Conservation (phyloP, 2,797 vertebrate genomes). For the Pipistrellus pygmaeus region DNA sequence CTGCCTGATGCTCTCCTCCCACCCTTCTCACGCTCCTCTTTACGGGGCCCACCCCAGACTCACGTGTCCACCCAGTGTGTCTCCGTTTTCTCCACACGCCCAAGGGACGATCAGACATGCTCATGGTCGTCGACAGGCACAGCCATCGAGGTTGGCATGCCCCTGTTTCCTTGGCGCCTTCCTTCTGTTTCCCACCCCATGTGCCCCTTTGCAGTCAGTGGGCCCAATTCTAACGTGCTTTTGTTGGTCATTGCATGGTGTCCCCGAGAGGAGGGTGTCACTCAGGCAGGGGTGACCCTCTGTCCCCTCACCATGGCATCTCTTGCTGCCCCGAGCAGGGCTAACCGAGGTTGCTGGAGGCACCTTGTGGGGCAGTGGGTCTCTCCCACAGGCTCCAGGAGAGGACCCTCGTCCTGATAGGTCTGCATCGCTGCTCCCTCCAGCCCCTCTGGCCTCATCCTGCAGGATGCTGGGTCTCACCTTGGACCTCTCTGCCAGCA, state of each 20-base stretch:
- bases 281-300: background rate
- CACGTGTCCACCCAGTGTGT: fast-evolving
- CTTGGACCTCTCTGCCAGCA: background rate
- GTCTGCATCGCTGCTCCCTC: too few relatives aligned
- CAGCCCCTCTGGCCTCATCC: fast-evolving
- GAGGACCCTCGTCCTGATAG: fast-evolving
- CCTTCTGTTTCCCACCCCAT: background rate
- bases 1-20: fast-evolving
- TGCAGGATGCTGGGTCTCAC: background rate
- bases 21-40: fast-evolving
- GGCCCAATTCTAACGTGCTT: background rate
- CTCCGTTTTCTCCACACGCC: fast-evolving
- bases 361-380: background rate
- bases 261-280: background rate
- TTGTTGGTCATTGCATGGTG: background rate
- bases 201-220: background rate
- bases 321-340: background rate
- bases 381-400: background rate
- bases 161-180: fast-evolving
- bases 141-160: fast-evolving
- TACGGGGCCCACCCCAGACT: fast-evolving
- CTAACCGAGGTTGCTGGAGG: background rate
- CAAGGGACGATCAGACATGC: fast-evolving
- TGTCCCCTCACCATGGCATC: fast-evolving
- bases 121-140: fast-evolving